Percentiles rank a stretch among this genome's conserved stretches.
Evolutionary conservation across 2,888 invertebrate genomes (phyloP).

Genomic region (Sylvicola cinctus): DNA sequence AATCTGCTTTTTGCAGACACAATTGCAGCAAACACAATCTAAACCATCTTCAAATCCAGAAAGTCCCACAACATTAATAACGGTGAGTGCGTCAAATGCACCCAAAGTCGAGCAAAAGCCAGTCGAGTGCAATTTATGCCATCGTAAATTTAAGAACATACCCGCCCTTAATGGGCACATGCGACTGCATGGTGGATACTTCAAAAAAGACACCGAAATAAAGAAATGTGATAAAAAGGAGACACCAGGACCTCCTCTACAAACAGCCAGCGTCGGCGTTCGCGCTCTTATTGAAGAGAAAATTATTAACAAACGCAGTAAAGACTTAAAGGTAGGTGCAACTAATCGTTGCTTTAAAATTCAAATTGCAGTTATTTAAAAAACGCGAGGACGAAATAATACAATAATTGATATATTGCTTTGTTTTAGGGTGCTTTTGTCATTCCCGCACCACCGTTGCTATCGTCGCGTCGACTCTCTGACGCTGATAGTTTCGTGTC

Average conservation of each 20-base stretch:
- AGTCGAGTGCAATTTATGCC: constrained; percentile 87
- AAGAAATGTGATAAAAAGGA: constrained; percentile 77
- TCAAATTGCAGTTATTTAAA: too few species aligned
- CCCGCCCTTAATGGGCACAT: constrained; percentile 96
- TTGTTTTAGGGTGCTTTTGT: constrained; percentile 24
- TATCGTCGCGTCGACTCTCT: constrained; percentile 18
- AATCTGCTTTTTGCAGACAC: constrained; percentile 10
- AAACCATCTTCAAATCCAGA: constrained; percentile 4
- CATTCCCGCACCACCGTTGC: constrained; percentile 24
- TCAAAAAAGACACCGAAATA: constrained; percentile 80
- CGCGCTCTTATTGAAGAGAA: constrained; percentile 82
- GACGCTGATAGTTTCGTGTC: constrained; percentile 23
- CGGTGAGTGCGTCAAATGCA: constrained; percentile 13
- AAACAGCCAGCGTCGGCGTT: constrained; percentile 83
- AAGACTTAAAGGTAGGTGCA: constrained; percentile 23
- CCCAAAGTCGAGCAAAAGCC: constrained; percentile 51
- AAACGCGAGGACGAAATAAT: not conserved
- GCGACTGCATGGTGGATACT: constrained; percentile 93
- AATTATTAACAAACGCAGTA: constrained; percentile 65
- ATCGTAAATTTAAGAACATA: constrained; percentile 91
- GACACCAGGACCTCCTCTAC: constrained; percentile 59
- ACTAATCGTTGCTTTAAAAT: too few species aligned
- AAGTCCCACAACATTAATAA: not conserved
- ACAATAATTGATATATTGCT: not conserved
- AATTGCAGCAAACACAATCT: constrained; percentile 13